Evolutionary conservation across 2,113 vertebrate species (phyloP), one percentile per base, ranked within the genome.

Genomic region (Smithornis capensis): DNA sequence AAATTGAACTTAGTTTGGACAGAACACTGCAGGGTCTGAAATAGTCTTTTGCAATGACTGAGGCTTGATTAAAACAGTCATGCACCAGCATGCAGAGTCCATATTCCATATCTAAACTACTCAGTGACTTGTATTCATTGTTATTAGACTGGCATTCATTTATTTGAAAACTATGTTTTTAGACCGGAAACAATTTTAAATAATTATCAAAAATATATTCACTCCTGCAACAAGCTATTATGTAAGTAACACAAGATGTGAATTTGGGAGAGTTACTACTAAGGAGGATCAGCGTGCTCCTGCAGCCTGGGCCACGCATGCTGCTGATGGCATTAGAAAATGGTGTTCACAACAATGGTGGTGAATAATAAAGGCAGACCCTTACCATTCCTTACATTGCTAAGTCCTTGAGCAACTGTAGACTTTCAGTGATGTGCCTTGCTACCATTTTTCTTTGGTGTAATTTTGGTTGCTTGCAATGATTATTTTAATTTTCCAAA

Each of bases 401-500:
- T 85, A 96, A 93, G 37, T 83, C 90, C 92, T 92, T 83, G 79
- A 97, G 90, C 81, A 96, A 31, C 68, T 87, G 68, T 53, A 65
- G 83, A 62, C 87, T 95, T 96, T 96, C 95, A 95, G 4, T 94
- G 85, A 81, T 14, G 12, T 94, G 76, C 64, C 83, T 91, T 59
- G 40, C 90, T 95, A 44, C 83, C 80, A 14, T 91, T 97, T 96
- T 95, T 93, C 90, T 64, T 55, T 80, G 76, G 40, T 16, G 33
- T 94, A 87, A 90, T 96, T 92, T 96, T 91, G 81, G 90, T 95
- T 96, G 56, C 85, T 79, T 71, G 22, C 74, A 85, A 18, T 60
- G 77, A 52, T 53, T 73, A 0, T 47, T 93, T 77, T 55, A 86
- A 38, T 89, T 97, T 92, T 85, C 80, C 91, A 82, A 83, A 94